These are phyloP conservation scores for cat (Felis catus) DNA, from an alignment of 2,113 vertebrate genomes.

Conservation along the genomic window F.catus_Fca126_mat1.0 CM031412.1:144926001-144926500, in stretches of 20 bases:
- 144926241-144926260: constrained; percentile 58
- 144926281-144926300: constrained; percentile 62
- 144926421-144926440: constrained; percentile 61
- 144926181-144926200: constrained; percentile 41
- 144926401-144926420: constrained; percentile 68
- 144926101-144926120: not conserved
- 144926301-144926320: constrained; percentile 50
- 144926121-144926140: constrained; percentile 31
- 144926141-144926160: constrained; percentile 16
- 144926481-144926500: constrained; percentile 47
- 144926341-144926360: constrained; percentile 56
- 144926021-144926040: constrained; percentile 16
- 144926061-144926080: constrained; percentile 22
- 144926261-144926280: constrained; percentile 50
- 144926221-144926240: constrained; percentile 61
- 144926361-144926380: constrained; percentile 80
- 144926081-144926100: constrained; percentile 46
- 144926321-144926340: constrained; percentile 58
- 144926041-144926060: constrained; percentile 26
- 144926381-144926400: constrained; percentile 75
- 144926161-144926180: constrained; percentile 31
- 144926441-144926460: constrained; percentile 58
- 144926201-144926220: constrained; percentile 42
- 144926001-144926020: not conserved
- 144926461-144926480: not conserved